Base-by-base conservation (phyloP, 2,888 invertebrate genomes). In the Pasiphila rectangulata region DNA sequence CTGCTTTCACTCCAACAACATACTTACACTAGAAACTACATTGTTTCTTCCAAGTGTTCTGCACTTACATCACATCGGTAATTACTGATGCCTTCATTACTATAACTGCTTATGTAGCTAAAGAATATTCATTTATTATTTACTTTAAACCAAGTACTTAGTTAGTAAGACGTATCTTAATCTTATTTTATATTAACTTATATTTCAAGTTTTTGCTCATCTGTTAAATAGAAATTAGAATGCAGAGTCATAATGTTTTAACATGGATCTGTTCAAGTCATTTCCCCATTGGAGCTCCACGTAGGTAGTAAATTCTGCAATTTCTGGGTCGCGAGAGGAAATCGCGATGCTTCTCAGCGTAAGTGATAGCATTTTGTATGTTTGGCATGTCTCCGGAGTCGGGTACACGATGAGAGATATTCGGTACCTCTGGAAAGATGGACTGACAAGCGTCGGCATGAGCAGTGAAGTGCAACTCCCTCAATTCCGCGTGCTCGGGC, bases 321-420 rank as follows among this genome's bases (percentile, higher is more conserved):
- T 69, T 67, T 67, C 56, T 67, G 70, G 70, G 70, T 69, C 36
- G 63, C 69, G 69, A 71, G 77, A 71, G 63, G 61, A 66, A 61
- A 65, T 69, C 75, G 76, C 78, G 75, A 75, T 72, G 76, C 79
- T 78, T 69, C 80, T 76, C 86, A 86, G 84, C 86, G 89, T 89
- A 86, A 88, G 87, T 88, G 86, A 88, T 85, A 87, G 86, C 87
- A 82, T 88, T 87, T 86, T 88, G 87, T 88, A 83, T 88, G 85
- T 88, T 87, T 87, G 88, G 79, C 89, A 89, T 89, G 89, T 87
- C 88, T 88, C 86, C 88, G 89, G 90, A 96, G 96, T 96, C 94
- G 96, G 96, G 93, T 96, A 96, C 94, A 96, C 96, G 92, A 96
- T 96, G 96, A 94, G 94, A 93, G 96, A 96, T 93, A 96, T 97